These are phyloP conservation scores for Pelvicachromis taeniatus DNA, from an alignment of 2,113 vertebrate species.

Conservation along the genomic window DNA sequence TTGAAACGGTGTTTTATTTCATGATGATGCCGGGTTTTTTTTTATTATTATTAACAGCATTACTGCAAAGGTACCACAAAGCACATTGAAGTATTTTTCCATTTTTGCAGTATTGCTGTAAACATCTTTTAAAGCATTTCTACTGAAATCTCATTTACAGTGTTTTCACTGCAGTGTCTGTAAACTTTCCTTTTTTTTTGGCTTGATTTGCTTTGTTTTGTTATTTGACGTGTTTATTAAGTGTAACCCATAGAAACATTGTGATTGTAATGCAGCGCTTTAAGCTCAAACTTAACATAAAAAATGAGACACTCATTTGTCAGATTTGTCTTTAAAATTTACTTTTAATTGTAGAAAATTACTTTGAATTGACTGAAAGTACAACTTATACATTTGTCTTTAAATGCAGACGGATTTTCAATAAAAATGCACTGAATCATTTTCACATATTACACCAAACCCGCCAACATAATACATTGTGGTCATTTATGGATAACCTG, in stretches of 20 bases:
- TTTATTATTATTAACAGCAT: background rate
- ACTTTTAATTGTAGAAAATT: background rate
- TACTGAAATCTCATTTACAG: background rate
- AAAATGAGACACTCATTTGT: background rate
- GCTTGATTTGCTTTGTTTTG: background rate
- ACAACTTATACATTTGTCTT: background rate
- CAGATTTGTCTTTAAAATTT: background rate
- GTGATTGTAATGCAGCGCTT: background rate
- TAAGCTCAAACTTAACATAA: accelerated
- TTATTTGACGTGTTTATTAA: background rate
- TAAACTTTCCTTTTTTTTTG: background rate
- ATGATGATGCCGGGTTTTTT: accelerated
- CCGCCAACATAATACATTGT: accelerated
- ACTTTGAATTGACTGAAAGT: background rate
- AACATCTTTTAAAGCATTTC: accelerated
- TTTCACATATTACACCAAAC: background rate
- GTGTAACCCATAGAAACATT: background rate
- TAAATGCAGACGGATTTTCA: accelerated
- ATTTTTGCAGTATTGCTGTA: background rate
- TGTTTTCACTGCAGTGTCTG: accelerated
- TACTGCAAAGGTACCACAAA: background rate
- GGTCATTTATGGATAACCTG: background rate
- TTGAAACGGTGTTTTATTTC: background rate
- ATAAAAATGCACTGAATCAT: background rate
- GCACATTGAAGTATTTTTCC: background rate